These are phyloP conservation scores for Pollenia amentaria DNA, from an alignment of 2,888 invertebrate genomes.

Conservation along the genomic window DNA sequence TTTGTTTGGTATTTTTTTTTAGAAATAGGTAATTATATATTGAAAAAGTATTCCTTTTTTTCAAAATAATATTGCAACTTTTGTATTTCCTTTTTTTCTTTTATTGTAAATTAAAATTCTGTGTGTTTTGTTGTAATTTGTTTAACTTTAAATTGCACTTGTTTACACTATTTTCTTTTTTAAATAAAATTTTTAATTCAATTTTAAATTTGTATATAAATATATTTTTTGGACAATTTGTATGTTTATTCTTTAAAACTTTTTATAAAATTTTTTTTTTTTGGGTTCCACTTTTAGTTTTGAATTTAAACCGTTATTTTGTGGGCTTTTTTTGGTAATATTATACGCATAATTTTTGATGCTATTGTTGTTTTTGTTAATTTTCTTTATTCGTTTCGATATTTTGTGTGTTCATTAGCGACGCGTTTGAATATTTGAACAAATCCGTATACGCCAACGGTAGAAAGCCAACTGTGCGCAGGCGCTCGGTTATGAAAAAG, in stretches of 20 bases:
- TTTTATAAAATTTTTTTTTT: slow-evolving; percentile 4
- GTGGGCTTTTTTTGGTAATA: slow-evolving; percentile 32
- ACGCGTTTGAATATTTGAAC: slow-evolving; percentile 78
- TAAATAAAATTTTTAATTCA: slow-evolving; percentile 5
- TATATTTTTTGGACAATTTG: slow-evolving; percentile 69
- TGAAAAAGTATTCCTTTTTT: slow-evolving; percentile 65
- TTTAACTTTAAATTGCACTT: slow-evolving; percentile 75
- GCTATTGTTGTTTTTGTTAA: slow-evolving; percentile 72
- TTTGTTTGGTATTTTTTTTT: slow-evolving; percentile 59
- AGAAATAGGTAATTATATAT: slow-evolving; percentile 38
- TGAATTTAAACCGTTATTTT: slow-evolving; percentile 75
- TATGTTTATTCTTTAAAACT: slow-evolving; percentile 66
- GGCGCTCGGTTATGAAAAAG: slow-evolving; percentile 84
- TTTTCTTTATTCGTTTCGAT: slow-evolving; percentile 66
- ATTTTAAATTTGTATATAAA: too few species aligned
- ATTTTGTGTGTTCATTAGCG: slow-evolving; percentile 63
- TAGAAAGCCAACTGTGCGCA: slow-evolving; percentile 85
- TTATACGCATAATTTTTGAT: slow-evolving; percentile 57
- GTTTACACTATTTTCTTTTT: slow-evolving; percentile 77
- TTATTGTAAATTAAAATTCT: slow-evolving; percentile 45
- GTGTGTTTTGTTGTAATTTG: slow-evolving; percentile 44
- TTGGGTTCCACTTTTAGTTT: slow-evolving; percentile 75
- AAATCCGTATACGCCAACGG: slow-evolving; percentile 85
- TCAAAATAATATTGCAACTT: slow-evolving; percentile 74
- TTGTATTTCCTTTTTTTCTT: slow-evolving; percentile 71